These are phyloP conservation scores for Microtus oregoni DNA, from an alignment of 2,113 vertebrate species.

Conservation along the genomic window DNA sequence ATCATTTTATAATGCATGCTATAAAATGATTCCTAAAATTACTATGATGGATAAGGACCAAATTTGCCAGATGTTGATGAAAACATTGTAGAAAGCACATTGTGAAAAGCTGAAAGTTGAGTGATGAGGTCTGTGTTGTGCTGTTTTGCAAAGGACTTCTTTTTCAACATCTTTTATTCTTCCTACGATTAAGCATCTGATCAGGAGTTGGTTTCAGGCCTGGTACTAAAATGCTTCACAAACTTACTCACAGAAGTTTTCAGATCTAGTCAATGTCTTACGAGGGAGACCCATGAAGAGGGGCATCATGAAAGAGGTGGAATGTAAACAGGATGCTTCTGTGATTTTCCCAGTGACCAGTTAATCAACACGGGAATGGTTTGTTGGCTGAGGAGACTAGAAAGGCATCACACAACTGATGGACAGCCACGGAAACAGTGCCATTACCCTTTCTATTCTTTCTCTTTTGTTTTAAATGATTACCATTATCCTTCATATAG, in stretches of 20 bases:
- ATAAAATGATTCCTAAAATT: conserved; percentile 74
- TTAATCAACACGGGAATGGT: not conserved
- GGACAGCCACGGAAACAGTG: not conserved
- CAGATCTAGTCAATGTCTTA: conserved; percentile 50
- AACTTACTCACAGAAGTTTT: conserved; percentile 51
- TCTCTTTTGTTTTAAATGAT: conserved; percentile 48
- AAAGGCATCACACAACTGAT: not conserved
- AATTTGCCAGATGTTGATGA: conserved; percentile 57
- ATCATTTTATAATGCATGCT: conserved; percentile 67
- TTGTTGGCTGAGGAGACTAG: not conserved
- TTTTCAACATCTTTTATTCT: conserved; percentile 48
- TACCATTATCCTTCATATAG: not conserved
- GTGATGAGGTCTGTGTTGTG: conserved; percentile 20
- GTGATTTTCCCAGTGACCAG: not conserved
- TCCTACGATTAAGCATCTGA: conserved; percentile 40
- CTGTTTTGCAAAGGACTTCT: conserved; percentile 28
- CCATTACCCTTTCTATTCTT: not conserved
- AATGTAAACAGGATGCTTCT: not conserved
- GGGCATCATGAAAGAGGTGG: not conserved
- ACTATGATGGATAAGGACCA: conserved; percentile 62
- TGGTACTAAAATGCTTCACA: conserved; percentile 70
- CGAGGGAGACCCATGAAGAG: conserved; percentile 8
- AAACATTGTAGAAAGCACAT: conserved; percentile 46
- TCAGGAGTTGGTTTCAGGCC: conserved; percentile 70
- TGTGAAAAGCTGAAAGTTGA: conserved; percentile 67